These are phyloP conservation scores for Sardina pilchardus DNA, from an alignment of 2,113 vertebrate genomes.

Conservation along the genomic window DNA sequence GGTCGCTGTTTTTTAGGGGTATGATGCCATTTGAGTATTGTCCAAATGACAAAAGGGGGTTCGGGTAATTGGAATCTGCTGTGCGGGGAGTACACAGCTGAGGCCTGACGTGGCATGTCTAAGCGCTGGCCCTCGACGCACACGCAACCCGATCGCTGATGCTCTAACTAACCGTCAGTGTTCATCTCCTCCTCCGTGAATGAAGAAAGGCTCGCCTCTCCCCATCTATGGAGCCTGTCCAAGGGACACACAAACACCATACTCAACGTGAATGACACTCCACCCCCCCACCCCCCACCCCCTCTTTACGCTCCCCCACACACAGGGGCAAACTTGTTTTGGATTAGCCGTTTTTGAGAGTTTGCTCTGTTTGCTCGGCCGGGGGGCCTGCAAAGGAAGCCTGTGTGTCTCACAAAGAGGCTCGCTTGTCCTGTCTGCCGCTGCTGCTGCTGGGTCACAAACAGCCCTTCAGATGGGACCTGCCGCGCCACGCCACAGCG, in stretches of 20 bases:
- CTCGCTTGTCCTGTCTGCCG: constrained; percentile 27
- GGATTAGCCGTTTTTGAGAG: constrained; percentile 21
- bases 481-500: not conserved
- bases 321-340: constrained; percentile 35
- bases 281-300: not conserved
- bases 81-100: not conserved
- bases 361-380: constrained; percentile 31
- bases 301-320: not conserved
- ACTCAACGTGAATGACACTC: not conserved
- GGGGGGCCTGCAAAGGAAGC: constrained; percentile 15
- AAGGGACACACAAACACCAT: constrained; percentile 4
- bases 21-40: not conserved
- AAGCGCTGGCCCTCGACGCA: not conserved
- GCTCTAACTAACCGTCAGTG: not conserved
- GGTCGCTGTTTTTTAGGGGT: not conserved
- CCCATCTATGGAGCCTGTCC: not conserved
- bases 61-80: constrained; percentile 9
- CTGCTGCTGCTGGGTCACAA: constrained; percentile 10
- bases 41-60: constrained; percentile 10
- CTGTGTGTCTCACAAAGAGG: constrained; percentile 34
- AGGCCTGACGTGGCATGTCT: not conserved
- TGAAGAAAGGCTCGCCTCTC: not conserved
- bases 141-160: not conserved
- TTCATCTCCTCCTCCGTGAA: not conserved
- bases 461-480: constrained; percentile 34